Evolutionary conservation across 2,797 vertebrate genomes (phyloP).

Genomic region (Cirrhinus mrigala): DNA sequence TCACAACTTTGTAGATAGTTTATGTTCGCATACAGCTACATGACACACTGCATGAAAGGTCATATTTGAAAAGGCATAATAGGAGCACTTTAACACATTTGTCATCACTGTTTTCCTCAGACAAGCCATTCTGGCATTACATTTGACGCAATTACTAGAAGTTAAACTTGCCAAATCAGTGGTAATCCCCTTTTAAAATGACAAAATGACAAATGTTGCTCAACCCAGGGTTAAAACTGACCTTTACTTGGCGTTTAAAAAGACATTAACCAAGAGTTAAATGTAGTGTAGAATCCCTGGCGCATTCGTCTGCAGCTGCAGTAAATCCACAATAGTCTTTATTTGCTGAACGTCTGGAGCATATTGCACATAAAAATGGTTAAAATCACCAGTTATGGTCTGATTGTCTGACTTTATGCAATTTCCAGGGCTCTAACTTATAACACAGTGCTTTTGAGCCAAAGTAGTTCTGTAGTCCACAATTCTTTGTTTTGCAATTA

Average conservation of each 20-base stretch:
- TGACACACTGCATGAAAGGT: too few species aligned
- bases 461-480: constrained; percentile 9
- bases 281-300: background rate
- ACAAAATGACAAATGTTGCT: background rate
- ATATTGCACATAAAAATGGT: background rate
- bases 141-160: background rate
- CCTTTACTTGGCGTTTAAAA: constrained; percentile 14
- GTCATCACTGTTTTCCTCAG: background rate
- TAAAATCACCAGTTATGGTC: background rate
- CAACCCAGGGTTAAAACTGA: background rate
- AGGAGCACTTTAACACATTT: constrained; percentile 18
- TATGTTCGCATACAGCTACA: too few species aligned
- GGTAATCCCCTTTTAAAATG: background rate
- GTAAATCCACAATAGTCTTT: background rate
- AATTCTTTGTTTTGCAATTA: constrained; percentile 37
- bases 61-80: too few species aligned
- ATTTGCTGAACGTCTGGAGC: background rate
- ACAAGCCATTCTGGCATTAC: background rate
- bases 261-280: constrained; percentile 11
- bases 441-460: background rate
- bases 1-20: too few species aligned
- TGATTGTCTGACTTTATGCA: background rate
- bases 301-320: background rate
- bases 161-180: background rate
- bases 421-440: constrained; percentile 8